Conservation (phyloP, 53 echinoderm and acorn worm genomes). For the Echinometra lucunter region DNA sequence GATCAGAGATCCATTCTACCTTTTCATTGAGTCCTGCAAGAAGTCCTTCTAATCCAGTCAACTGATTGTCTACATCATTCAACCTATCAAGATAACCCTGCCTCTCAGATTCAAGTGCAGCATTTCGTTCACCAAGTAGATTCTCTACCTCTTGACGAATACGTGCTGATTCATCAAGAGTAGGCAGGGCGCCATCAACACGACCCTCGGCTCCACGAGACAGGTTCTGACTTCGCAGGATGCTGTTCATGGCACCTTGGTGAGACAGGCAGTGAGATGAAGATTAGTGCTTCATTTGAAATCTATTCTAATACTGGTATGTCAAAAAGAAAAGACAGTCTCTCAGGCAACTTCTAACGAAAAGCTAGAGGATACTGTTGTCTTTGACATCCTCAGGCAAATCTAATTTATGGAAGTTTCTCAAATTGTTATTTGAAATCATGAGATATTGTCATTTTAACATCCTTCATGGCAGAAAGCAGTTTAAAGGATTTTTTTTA, state of each 20-base stretch:
- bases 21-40: slow-evolving; percentile 82
- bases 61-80: slow-evolving; percentile 83
- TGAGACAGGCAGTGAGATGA: not conserved
- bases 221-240: slow-evolving; percentile 85
- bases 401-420: too few relatives aligned
- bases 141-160: slow-evolving; percentile 86
- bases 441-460: too few relatives aligned
- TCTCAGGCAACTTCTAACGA: too few relatives aligned
- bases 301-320: not conserved
- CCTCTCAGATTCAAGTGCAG: slow-evolving; percentile 75
- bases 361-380: too few relatives aligned
- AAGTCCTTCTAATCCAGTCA: slow-evolving; percentile 85
- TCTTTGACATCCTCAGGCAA: too few relatives aligned
- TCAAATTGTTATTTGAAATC: too few relatives aligned
- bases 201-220: slow-evolving; percentile 79
- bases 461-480: too few relatives aligned
- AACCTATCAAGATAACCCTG: slow-evolving; percentile 75
- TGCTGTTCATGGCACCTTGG: slow-evolving; percentile 91
- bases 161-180: slow-evolving; percentile 73
- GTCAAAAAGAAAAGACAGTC: too few relatives aligned
- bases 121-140: slow-evolving; percentile 75
- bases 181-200: slow-evolving; percentile 74
- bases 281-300: not conserved
- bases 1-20: slow-evolving; percentile 51
- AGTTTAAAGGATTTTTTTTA: too few relatives aligned